Percentiles rank a stretch among this genome's conserved stretches.
phyloP scores from a whole-genome alignment of 2,888 invertebrate species.

The Anodontia alba region DNA sequence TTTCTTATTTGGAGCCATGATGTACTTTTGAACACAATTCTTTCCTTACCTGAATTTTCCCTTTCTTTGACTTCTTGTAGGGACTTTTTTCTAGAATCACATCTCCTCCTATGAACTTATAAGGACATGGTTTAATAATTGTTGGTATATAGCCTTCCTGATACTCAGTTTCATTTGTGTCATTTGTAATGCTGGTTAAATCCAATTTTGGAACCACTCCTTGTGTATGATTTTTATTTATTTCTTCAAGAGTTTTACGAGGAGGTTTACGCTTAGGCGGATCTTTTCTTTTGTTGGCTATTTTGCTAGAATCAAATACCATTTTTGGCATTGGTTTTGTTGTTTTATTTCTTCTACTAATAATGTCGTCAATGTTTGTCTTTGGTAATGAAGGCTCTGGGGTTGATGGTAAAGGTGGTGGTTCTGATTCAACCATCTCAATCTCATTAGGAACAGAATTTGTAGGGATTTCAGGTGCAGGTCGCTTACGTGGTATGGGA shows the following conservation, averaged over 20 bases:
- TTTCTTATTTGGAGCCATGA: too few relatives aligned
- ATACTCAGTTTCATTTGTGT: constrained; percentile 56
- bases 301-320: constrained; percentile 69
- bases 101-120: constrained; percentile 77
- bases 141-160: constrained; percentile 74
- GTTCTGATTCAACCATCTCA: constrained; percentile 14
- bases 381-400: constrained; percentile 56
- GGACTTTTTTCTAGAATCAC: constrained; percentile 71
- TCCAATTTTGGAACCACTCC: constrained; percentile 65
- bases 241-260: constrained; percentile 51
- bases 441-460: constrained; percentile 29
- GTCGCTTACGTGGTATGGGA: constrained; percentile 58
- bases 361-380: constrained; percentile 74
- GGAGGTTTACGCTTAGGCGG: constrained; percentile 58
- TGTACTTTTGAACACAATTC: too few relatives aligned
- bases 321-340: constrained; percentile 41
- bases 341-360: constrained; percentile 53
- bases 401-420: constrained; percentile 50
- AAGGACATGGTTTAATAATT: constrained; percentile 73
- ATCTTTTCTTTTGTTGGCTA: constrained; percentile 58
- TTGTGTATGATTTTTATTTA: constrained; percentile 43
- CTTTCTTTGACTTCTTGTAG: constrained; percentile 67
- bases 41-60: constrained; percentile 58
- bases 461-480: constrained; percentile 45
- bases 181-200: constrained; percentile 67